A percentile compares a stretch with the other conserved stretches of the same genome.
These are phyloP conservation scores for fruit fly (Drosophila melanogaster) DNA, from an alignment of 1,140 invertebrate genomes.

Conservation along the genomic window DNA sequence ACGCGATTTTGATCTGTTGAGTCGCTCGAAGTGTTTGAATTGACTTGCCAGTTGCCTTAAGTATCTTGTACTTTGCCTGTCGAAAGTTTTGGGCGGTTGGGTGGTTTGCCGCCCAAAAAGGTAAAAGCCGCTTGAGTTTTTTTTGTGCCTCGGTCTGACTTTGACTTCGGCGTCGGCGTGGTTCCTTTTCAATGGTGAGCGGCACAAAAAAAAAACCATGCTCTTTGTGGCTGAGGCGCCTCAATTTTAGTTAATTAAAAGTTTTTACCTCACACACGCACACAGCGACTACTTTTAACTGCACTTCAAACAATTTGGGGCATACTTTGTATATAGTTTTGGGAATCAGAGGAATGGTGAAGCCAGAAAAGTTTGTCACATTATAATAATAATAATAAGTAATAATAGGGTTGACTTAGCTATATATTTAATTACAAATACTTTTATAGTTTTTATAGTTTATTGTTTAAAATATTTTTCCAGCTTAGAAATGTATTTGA, in stretches of 20 bases:
- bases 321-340: neutral
- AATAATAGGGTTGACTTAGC: too few relatives aligned
- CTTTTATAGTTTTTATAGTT: too few relatives aligned
- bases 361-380: too few relatives aligned
- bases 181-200: slow-evolving; percentile 21
- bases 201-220: slow-evolving; percentile 14
- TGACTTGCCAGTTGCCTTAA: slow-evolving; percentile 69
- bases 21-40: slow-evolving; percentile 59
- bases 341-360: neutral
- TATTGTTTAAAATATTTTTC: too few relatives aligned
- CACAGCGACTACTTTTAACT: neutral
- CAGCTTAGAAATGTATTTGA: too few relatives aligned
- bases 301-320: neutral
- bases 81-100: slow-evolving; percentile 35
- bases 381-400: too few relatives aligned
- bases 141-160: slow-evolving; percentile 17
- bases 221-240: slow-evolving; percentile 45
- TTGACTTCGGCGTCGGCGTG: slow-evolving; percentile 16
- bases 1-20: slow-evolving; percentile 71
- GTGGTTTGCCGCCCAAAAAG: slow-evolving; percentile 17
- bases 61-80: slow-evolving; percentile 58
- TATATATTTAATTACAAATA: too few relatives aligned
- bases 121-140: slow-evolving; percentile 26
- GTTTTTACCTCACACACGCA: slow-evolving; percentile 34
- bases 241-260: slow-evolving; percentile 75